Evolutionary conservation across 2,888 invertebrate species (phyloP).

Genomic region (Drosophila borborema): DNA sequence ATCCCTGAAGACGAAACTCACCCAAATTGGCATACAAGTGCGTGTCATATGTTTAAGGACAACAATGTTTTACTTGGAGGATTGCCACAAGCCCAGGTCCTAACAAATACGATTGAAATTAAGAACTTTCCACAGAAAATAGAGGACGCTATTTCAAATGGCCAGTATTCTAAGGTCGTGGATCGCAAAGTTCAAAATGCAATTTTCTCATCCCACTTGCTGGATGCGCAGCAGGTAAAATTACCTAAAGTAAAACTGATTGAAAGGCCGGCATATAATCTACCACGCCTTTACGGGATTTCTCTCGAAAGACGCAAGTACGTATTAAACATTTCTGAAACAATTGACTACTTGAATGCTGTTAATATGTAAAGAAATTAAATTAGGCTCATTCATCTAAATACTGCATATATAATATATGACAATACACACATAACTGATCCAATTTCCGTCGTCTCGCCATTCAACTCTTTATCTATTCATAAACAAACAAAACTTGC

Average conservation of each 20-base stretch:
- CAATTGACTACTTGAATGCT: background rate
- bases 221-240: slow-evolving; percentile 92
- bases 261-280: slow-evolving; percentile 89
- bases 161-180: slow-evolving; percentile 86
- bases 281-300: slow-evolving; percentile 91
- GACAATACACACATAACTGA: too few relatives aligned
- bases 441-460: too few relatives aligned
- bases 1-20: slow-evolving; percentile 87
- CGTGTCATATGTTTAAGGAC: slow-evolving; percentile 88
- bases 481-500: too few relatives aligned
- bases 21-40: slow-evolving; percentile 88
- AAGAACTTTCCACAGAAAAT: slow-evolving; percentile 88
- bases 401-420: too few relatives aligned
- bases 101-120: slow-evolving; percentile 91
- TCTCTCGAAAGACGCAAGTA: slow-evolving; percentile 90
- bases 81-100: slow-evolving; percentile 90
- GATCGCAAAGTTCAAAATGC: slow-evolving; percentile 88
- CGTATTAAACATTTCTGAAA: slow-evolving; percentile 59
- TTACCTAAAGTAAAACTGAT: slow-evolving; percentile 91
- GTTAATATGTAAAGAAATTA: background rate
- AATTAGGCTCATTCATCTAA: too few relatives aligned
- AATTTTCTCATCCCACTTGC: slow-evolving; percentile 88
- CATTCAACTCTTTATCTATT: too few relatives aligned
- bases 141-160: slow-evolving; percentile 86
- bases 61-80: slow-evolving; percentile 90